A percentile compares a stretch with the other conserved stretches of the same genome.
Conservation (phyloP, 2,888 invertebrate species). For the Hemaris fuciformis region DNA sequence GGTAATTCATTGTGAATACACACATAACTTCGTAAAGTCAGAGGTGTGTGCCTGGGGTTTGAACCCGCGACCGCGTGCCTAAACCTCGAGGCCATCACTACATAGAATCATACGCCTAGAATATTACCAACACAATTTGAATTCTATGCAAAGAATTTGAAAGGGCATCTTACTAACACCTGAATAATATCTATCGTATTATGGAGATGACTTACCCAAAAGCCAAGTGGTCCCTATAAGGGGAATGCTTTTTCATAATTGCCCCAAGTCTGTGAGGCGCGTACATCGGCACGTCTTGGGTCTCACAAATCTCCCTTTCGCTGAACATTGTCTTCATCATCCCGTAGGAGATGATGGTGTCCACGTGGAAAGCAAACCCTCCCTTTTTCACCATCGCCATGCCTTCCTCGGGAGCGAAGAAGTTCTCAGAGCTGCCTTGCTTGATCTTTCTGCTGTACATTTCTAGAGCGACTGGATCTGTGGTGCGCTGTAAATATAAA, state of each 20-base stretch:
- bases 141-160: too few relatives aligned
- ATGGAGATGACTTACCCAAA: constrained; percentile 70
- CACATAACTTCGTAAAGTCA: too few relatives aligned
- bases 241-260: constrained; percentile 82
- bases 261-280: constrained; percentile 81
- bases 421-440: constrained; percentile 55
- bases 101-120: too few relatives aligned
- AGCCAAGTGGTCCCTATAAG: constrained; percentile 82
- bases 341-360: constrained; percentile 85
- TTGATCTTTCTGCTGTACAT: constrained; percentile 82
- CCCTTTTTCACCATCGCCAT: constrained; percentile 82
- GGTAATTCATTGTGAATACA: too few relatives aligned
- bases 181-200: too few relatives aligned
- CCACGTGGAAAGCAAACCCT: constrained; percentile 86
- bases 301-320: constrained; percentile 85
- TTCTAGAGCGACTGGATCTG: constrained; percentile 81
- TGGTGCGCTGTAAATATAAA: constrained; percentile 78
- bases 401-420: constrained; percentile 79
- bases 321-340: constrained; percentile 84
- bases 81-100: too few relatives aligned
- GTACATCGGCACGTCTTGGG: constrained; percentile 83
- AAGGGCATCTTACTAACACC: too few relatives aligned
- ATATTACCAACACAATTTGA: too few relatives aligned
- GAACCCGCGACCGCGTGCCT: too few relatives aligned
- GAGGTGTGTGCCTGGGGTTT: too few relatives aligned